These are phyloP conservation scores for Leptonema lineaticorne DNA, from an alignment of 1,140 invertebrate species.

Conservation along the genomic window DNA sequence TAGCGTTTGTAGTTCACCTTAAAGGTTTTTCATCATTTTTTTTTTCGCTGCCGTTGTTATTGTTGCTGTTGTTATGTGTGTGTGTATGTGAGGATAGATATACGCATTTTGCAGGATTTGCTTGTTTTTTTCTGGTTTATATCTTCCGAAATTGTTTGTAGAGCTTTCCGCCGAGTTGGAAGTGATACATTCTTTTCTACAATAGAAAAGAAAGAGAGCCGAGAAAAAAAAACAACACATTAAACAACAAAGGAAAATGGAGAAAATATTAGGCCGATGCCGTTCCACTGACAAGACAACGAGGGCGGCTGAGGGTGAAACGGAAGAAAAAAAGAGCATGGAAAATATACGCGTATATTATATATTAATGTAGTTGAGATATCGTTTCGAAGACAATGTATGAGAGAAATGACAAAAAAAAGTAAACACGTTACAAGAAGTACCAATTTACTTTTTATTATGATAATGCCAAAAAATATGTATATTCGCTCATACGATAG, in stretches of 20 bases:
- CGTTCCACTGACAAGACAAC: background rate
- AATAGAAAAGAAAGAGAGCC: conserved; percentile 13
- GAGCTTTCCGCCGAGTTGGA: conserved; percentile 17
- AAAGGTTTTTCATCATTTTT: background rate
- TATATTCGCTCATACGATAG: background rate
- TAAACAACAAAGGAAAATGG: conserved; percentile 24
- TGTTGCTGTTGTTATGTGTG: background rate
- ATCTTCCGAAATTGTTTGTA: conserved; percentile 27
- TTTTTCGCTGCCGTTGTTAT: too few species aligned
- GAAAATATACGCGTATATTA: too few species aligned
- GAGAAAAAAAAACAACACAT: conserved; percentile 21
- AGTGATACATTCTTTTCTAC: conserved; percentile 27
- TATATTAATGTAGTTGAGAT: too few species aligned
- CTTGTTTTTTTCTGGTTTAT: conserved; percentile 16
- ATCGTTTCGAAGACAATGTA: too few species aligned
- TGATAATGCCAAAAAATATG: background rate
- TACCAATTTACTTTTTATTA: background rate
- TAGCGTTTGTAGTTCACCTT: conserved; percentile 1
- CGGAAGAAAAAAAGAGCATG: too few species aligned
- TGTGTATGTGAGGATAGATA: background rate
- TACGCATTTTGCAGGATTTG: conserved; percentile 2
- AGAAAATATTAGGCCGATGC: conserved; percentile 16
- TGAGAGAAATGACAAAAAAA: too few species aligned
- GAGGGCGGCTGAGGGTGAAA: background rate
- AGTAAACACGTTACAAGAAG: too few species aligned